phyloP scores from a whole-genome alignment of 2,797 vertebrate genomes.

The Menidia menidia region DNA sequence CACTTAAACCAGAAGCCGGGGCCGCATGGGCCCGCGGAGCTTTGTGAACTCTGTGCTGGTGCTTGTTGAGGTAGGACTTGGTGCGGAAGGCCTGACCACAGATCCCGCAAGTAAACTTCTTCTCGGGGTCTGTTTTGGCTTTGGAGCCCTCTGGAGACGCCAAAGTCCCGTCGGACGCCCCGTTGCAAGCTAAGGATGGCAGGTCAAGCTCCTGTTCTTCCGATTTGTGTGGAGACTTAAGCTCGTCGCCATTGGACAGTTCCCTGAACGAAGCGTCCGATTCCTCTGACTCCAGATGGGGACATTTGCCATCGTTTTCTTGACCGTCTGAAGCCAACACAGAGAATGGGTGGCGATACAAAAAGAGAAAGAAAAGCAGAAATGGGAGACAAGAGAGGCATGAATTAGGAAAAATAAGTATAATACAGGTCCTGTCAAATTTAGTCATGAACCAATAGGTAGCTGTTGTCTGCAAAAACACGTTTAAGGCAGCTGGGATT shows the following conservation, averaged over 20 bases:
- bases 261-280: conserved; percentile 94
- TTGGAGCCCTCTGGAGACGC: conserved; percentile 88
- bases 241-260: conserved; percentile 92
- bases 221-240: conserved; percentile 92
- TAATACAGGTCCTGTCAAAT: conserved; percentile 3
- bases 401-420: conserved; percentile 47
- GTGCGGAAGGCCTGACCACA: conserved; percentile 99
- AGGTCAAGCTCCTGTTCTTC: conserved; percentile 76
- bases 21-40: conserved; percentile 85
- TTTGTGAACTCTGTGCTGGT: conserved; percentile 97
- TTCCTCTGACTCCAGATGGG: conserved; percentile 96
- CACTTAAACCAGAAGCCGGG: conserved; percentile 83
- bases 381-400: conserved; percentile 25
- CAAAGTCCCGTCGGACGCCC: conserved; percentile 64
- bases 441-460: conserved; percentile 38
- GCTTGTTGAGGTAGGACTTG: conserved; percentile 99
- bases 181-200: conserved; percentile 78
- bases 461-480: conserved; percentile 46
- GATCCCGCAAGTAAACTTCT: conserved; percentile 93
- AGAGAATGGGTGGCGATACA: conserved; percentile 24
- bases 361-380: conserved; percentile 4
- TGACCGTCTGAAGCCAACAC: conserved; percentile 87
- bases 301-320: conserved; percentile 90
- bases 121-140: conserved; percentile 91
- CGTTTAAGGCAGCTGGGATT: conserved; percentile 10